Evolutionary conservation across 1,140 invertebrate species (phyloP), one percentile per base, ranked within the genome.

Genomic region (Cydia amplana): DNA sequence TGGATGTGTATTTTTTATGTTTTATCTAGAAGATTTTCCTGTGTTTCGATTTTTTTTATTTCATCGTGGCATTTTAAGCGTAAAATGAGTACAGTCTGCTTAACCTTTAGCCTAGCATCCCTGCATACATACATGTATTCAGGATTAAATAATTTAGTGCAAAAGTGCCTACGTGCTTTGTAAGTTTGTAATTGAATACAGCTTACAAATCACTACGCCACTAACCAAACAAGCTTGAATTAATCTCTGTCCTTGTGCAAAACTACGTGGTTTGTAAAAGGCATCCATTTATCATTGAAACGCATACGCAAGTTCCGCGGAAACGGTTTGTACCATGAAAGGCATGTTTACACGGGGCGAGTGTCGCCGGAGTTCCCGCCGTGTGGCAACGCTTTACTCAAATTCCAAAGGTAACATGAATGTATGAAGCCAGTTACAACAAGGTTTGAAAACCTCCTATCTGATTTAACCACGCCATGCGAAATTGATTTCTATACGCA

Each of bases 271-370:
- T 60, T 60, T n/a, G 55, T 23, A 60, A 60, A 23, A 60, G 55
- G 55, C 55, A n/a, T 60, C 20, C 55, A 60, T 60, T 60, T 60
- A 60, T 60, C 55, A 60, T 60, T 60, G 55, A 60, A 55, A 60
- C 20, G 55, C 20, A 60, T 60, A 60, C 55, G 55, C 55, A 60
- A 60, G 55, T 60, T 60, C 55, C 55, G 55, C 55, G 55, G 55
- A 60, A 60, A 60, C 20, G 18, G 55, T 23, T 60, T 60, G 9
- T 60, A 12, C 55, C 55, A 60, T 23, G 55, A 60, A 60, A 60
- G 55, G 55, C 55, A 60, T 60, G 55, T 60, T 60, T 60, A 60
- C 55, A 20, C 55, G 18, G n/a, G 18, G 20, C 55, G 20, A 55
- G n/a, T 60, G 55, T 60, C 55, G n/a, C 55, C 55, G 55, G 55